phyloP scores from a whole-genome alignment of 2,113 vertebrate genomes.

The Pteronura brasiliensis region DNA sequence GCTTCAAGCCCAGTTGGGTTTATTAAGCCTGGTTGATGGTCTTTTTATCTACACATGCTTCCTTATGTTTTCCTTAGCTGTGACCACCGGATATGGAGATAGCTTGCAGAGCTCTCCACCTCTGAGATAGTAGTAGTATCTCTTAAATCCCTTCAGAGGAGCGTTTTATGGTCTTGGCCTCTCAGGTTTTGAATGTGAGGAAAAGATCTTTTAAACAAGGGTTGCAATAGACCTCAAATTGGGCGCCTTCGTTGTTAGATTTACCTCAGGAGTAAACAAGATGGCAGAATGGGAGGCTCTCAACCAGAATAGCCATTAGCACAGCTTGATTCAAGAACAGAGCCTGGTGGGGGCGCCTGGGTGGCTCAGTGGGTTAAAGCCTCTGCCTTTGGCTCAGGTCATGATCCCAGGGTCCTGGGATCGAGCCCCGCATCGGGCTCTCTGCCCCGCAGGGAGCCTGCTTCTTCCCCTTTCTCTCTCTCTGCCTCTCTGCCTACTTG shows the following conservation, averaged over 20 bases:
- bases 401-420: too few species aligned
- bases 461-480: too few species aligned
- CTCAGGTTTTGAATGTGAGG: background rate
- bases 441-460: too few species aligned
- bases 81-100: background rate
- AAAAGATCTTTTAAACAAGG: constrained; percentile 35
- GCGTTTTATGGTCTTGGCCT: background rate
- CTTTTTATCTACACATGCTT: background rate
- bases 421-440: too few species aligned
- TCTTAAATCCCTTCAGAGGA: background rate
- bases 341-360: too few species aligned
- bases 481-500: too few species aligned
- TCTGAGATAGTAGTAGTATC: background rate
- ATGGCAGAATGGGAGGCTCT: background rate
- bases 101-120: background rate
- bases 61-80: background rate
- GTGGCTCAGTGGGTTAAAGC: too few species aligned
- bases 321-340: background rate
- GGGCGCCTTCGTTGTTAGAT: background rate
- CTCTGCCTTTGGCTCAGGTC: too few species aligned
- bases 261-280: background rate
- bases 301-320: background rate
- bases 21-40: background rate
- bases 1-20: background rate
- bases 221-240: background rate